Evolutionary conservation across 2,113 vertebrate species (phyloP).

Genomic region (Cavia porcellus): DNA sequence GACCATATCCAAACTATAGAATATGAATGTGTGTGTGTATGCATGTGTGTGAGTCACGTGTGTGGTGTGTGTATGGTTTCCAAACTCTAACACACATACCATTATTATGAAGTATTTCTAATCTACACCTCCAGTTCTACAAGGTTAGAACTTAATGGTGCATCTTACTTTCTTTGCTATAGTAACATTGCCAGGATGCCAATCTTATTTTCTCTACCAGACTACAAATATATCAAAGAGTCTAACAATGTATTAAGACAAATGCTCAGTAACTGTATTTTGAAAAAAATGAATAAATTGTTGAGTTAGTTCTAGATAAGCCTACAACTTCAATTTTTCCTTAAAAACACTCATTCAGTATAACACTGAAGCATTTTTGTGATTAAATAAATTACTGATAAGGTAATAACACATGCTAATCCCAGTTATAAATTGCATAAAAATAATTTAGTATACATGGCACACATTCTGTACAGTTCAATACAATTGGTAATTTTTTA

Average conservation of each 20-base stretch:
- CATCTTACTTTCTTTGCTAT: background rate
- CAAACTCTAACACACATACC: background rate
- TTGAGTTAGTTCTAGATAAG: conserved; percentile 1
- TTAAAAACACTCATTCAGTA: background rate
- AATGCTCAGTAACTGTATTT: background rate
- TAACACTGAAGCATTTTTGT: conserved; percentile 18
- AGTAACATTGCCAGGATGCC: background rate
- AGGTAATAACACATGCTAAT: background rate
- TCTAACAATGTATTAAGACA: background rate
- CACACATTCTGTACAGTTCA: background rate
- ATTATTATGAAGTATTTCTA: background rate
- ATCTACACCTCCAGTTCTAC: background rate
- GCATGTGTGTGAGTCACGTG: background rate
- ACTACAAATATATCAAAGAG: background rate
- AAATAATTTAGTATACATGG: background rate
- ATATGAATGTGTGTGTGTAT: background rate
- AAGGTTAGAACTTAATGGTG: background rate
- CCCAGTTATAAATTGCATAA: background rate
- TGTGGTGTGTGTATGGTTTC: background rate
- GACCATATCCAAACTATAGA: background rate
- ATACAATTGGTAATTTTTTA: background rate
- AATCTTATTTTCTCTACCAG: background rate
- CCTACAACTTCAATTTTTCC: background rate
- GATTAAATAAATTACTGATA: conserved; percentile 26
- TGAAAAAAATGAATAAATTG: background rate